Percentiles rank a stretch among this genome's conserved stretches.
Evolutionary conservation across 2,797 vertebrate genomes (phyloP).

Genomic region (Brachyalestes nurse): DNA sequence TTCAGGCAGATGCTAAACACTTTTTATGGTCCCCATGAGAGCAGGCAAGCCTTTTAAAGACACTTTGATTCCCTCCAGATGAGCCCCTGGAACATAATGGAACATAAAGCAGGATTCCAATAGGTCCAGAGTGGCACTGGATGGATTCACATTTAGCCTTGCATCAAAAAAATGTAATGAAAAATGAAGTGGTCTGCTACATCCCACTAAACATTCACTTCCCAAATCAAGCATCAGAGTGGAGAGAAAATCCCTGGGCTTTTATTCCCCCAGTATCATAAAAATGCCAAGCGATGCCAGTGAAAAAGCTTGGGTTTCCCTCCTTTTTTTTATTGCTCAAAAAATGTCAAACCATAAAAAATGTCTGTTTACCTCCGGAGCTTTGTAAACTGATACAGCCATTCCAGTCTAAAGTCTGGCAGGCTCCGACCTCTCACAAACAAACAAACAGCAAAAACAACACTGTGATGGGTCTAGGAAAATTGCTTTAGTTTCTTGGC

Average conservation of each 20-base stretch:
- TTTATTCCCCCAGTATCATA: constrained; percentile 25
- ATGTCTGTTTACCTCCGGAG: constrained; percentile 26
- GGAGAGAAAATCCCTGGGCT: constrained; percentile 1
- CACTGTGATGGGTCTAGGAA: constrained; percentile 8
- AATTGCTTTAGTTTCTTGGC: constrained; percentile 9
- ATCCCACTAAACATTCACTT: constrained; percentile 4
- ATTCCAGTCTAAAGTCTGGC: constrained; percentile 26
- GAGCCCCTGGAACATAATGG: constrained; percentile 15
- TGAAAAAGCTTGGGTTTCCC: constrained; percentile 37
- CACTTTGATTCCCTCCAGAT: constrained; percentile 41
- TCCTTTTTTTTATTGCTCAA: constrained; percentile 26
- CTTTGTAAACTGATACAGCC: constrained; percentile 36
- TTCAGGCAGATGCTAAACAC: constrained; percentile 19
- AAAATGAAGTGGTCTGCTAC: constrained; percentile 25
- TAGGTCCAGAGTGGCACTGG: constrained; percentile 11
- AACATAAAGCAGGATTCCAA: constrained; percentile 31
- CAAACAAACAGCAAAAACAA: constrained; percentile 36
- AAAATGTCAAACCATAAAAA: constrained; percentile 45
- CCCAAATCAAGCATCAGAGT: constrained; percentile 15
- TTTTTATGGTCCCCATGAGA: constrained; percentile 19
- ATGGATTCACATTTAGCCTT: constrained; percentile 10
- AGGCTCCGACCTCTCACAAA: constrained; percentile 26
- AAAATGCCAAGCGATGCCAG: constrained; percentile 42
- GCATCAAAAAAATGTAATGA: constrained; percentile 17
- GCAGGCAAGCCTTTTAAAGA: constrained; percentile 28